These are phyloP conservation scores for Palythoa heliodiscus DNA, from an alignment of 92 coral and sea anemone species.

Conservation along the genomic window DNA sequence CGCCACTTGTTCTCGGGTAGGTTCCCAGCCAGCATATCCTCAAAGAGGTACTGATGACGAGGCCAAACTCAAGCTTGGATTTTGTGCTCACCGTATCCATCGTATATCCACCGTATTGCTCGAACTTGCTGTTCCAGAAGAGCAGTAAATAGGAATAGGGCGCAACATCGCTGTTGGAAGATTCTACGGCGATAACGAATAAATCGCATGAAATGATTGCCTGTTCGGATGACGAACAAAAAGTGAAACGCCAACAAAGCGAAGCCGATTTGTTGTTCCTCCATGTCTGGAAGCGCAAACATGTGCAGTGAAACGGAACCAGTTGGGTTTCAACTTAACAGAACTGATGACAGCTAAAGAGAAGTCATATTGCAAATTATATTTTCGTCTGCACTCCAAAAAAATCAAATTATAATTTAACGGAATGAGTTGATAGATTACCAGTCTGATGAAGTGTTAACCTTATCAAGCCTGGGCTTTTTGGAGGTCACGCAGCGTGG, in stretches of 20 bases:
- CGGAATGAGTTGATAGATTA: slow-evolving; percentile 18
- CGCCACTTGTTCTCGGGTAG: too few species aligned
- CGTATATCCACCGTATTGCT: too few species aligned
- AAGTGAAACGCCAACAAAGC: slow-evolving; percentile 6
- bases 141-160: slow-evolving; percentile 34
- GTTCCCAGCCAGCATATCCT: background rate
- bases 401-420: slow-evolving; percentile 16
- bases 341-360: slow-evolving; percentile 17
- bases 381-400: slow-evolving; percentile 6
- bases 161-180: slow-evolving; percentile 10
- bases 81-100: slow-evolving; percentile 16
- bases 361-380: slow-evolving; percentile 12
- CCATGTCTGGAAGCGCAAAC: too few species aligned
- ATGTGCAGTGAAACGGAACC: slow-evolving; percentile 7
- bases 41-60: background rate
- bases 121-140: slow-evolving; percentile 30
- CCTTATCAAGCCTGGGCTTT: too few species aligned
- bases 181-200: slow-evolving; percentile 13
- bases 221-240: background rate
- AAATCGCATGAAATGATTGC: background rate
- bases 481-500: too few species aligned
- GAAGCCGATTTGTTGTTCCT: background rate
- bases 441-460: slow-evolving; percentile 7
- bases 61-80: slow-evolving; percentile 1
- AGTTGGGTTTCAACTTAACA: background rate